Evolutionary conservation across 2,888 invertebrate species (phyloP).

Genomic region (Xylota sylvarum): DNA sequence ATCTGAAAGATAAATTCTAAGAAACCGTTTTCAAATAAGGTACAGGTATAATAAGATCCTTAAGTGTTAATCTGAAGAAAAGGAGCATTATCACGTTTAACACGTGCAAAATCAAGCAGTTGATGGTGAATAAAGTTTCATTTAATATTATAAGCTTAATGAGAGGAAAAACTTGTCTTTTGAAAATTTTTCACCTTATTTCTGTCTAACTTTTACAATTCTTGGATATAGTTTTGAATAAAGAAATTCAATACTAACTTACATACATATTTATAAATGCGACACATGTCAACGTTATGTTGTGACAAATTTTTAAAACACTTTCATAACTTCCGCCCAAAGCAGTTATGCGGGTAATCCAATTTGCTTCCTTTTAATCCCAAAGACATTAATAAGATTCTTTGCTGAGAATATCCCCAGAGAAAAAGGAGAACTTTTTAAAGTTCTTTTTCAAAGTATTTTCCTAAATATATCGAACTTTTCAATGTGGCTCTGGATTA

Average conservation of each 20-base stretch:
- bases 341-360: neutral
- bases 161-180: neutral
- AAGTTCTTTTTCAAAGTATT: slow-evolving; percentile 3
- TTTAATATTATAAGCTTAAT: slow-evolving; percentile 1
- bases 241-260: neutral
- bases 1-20: neutral
- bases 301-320: neutral
- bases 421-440: neutral
- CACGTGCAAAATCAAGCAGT: slow-evolving; percentile 4
- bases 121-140: neutral
- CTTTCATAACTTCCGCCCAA: neutral
- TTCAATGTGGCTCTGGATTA: neutral
- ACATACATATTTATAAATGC: neutral
- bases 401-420: neutral
- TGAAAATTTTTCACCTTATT: neutral
- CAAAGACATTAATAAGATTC: neutral
- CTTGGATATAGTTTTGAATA: neutral
- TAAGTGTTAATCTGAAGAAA: neutral
- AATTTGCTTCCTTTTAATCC: neutral
- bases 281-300: too few species aligned
- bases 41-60: neutral
- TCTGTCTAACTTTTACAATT: neutral
- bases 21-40: neutral
- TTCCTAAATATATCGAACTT: neutral
- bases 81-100: neutral